Percentiles rank a stretch among this genome's conserved stretches.
phyloP scores from a whole-genome alignment of 2,113 vertebrate genomes.

The Desmodus rotundus region DNA sequence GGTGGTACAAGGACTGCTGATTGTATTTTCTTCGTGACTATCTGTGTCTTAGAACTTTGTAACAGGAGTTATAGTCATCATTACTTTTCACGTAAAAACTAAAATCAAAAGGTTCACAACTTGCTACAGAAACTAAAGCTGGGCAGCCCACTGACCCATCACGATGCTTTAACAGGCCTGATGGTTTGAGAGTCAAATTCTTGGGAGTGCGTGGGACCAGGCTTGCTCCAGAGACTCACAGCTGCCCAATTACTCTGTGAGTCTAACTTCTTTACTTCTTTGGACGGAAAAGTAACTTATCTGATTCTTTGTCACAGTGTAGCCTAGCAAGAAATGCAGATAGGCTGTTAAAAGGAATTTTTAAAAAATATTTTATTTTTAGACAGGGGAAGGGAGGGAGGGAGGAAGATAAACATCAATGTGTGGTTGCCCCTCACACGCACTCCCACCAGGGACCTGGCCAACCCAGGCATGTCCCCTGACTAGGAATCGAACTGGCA shows the following conservation, averaged over 20 bases:
- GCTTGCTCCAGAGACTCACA: neutral
- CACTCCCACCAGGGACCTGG: too few relatives aligned
- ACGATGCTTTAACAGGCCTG: neutral
- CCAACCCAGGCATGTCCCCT: too few relatives aligned
- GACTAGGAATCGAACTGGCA: too few relatives aligned
- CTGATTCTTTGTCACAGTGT: neutral
- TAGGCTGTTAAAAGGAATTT: neutral
- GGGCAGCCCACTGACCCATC: neutral
- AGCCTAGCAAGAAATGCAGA: neutral
- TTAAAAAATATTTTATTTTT: neutral
- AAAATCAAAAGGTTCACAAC: neutral
- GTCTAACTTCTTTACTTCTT: neutral
- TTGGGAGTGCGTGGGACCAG: neutral
- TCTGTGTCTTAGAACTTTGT: neutral
- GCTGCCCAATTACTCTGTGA: neutral
- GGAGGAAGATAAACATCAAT: too few relatives aligned
- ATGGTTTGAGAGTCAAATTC: neutral
- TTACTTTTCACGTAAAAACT: neutral
- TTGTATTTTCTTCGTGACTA: neutral
- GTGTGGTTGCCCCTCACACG: too few relatives aligned
- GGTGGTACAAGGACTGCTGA: neutral
- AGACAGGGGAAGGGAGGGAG: too few relatives aligned
- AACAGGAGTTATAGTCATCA: neutral
- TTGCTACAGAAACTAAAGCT: neutral
- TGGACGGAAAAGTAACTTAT: neutral